Evolutionary conservation across 2,113 vertebrate genomes (phyloP).

Genomic region (Spilogale gracilis): DNA sequence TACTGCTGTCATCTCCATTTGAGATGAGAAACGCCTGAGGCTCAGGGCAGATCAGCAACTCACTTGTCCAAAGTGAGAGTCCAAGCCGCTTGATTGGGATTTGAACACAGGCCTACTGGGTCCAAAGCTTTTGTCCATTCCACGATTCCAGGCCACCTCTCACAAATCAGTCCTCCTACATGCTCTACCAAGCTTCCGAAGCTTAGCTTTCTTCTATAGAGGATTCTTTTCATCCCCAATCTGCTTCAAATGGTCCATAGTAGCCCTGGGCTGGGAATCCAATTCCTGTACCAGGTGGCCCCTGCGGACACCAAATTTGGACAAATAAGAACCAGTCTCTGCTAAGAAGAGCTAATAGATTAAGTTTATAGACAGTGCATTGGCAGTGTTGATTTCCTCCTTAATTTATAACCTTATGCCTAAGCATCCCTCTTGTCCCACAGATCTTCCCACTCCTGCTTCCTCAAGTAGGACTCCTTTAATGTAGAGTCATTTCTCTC

Average conservation of each 20-base stretch:
- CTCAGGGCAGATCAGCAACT: not conserved
- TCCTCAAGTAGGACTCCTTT: not conserved
- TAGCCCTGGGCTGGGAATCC: not conserved
- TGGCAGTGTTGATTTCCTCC: not conserved
- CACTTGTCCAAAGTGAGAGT: not conserved
- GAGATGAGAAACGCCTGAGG: not conserved
- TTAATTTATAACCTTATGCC: constrained; percentile 15
- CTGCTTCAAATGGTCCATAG: not conserved
- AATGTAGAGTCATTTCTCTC: not conserved
- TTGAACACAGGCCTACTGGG: not conserved
- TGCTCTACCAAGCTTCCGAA: not conserved
- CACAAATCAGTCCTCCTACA: not conserved
- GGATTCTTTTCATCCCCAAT: not conserved
- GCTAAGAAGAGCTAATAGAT: not conserved
- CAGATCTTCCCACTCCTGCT: not conserved
- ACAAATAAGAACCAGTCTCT: not conserved
- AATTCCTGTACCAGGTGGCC: not conserved
- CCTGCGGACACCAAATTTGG: not conserved
- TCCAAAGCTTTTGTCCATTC: not conserved
- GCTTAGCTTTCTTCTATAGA: not conserved
- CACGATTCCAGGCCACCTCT: not conserved
- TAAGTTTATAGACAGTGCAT: not conserved
- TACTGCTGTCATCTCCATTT: not conserved
- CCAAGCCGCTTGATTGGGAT: not conserved
- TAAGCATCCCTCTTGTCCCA: constrained; percentile 6